Conservation (phyloP, 2,797 vertebrate species). For the Eospalax fontanierii region DNA sequence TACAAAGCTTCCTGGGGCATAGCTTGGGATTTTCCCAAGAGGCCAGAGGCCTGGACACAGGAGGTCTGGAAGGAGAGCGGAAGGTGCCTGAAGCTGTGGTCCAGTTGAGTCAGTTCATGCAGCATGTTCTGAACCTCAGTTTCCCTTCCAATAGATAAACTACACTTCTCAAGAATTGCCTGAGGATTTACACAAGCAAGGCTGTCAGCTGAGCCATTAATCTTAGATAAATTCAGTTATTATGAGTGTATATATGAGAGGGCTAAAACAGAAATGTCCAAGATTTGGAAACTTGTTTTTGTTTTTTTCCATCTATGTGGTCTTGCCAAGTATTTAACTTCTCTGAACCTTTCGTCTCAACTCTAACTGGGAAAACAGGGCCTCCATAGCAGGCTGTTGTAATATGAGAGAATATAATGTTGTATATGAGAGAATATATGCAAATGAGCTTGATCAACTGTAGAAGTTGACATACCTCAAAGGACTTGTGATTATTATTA, state of each 20-base stretch:
- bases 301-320: background rate
- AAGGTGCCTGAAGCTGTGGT: background rate
- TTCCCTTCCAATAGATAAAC: background rate
- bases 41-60: background rate
- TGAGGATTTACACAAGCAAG: background rate
- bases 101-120: background rate
- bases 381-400: background rate
- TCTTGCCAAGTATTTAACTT: background rate
- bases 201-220: background rate
- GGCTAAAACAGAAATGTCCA: background rate
- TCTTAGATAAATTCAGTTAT: background rate
- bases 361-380: background rate
- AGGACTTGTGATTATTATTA: background rate
- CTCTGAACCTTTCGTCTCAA: conserved; percentile 20
- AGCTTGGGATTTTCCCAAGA: background rate
- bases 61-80: background rate
- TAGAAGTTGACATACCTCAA: background rate
- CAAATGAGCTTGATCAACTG: background rate
- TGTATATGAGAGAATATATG: background rate
- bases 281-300: background rate
- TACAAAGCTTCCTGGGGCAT: background rate
- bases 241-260: background rate
- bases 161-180: background rate
- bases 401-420: background rate
- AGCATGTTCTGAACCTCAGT: background rate